phyloP scores from a whole-genome alignment of 2,888 invertebrate species.

The Microplitis manilae region DNA sequence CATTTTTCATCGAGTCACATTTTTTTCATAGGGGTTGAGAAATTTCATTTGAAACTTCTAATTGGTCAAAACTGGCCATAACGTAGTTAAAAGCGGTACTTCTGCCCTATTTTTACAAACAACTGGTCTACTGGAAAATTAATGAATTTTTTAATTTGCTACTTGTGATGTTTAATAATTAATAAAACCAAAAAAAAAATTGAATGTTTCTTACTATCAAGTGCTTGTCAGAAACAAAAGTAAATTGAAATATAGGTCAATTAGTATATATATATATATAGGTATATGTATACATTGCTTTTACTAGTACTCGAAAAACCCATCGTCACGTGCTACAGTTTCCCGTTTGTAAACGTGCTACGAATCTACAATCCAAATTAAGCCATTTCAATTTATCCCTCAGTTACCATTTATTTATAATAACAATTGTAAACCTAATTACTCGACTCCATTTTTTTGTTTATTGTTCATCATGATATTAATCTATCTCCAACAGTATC shows the following conservation, averaged over 20 bases:
- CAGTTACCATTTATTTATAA: conserved; percentile 8
- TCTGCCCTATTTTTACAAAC: too few relatives aligned
- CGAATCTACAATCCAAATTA: conserved; percentile 26
- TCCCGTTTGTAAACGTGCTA: conserved; percentile 30
- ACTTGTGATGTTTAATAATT: neutral
- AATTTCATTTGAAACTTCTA: too few relatives aligned
- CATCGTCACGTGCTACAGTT: conserved; percentile 40
- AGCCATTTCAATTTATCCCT: conserved; percentile 29
- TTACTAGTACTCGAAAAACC: conserved; percentile 15
- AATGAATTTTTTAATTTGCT: too few relatives aligned
- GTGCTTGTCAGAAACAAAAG: neutral
- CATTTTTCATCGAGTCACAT: too few relatives aligned
- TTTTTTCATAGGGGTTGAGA: too few relatives aligned
- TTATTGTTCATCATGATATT: neutral
- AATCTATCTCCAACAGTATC: neutral
- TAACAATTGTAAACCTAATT: neutral
- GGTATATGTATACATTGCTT: neutral
- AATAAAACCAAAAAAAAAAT: neutral
- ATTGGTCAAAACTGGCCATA: too few relatives aligned
- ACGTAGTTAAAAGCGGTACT: too few relatives aligned
- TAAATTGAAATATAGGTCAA: conserved; percentile 37
- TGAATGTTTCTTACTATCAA: neutral
- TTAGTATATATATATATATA: conserved; percentile 19
- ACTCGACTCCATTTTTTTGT: neutral
- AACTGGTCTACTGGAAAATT: too few relatives aligned